Conservation (phyloP, 2,113 vertebrate species). For the Micronycteris hirsuta region DNA sequence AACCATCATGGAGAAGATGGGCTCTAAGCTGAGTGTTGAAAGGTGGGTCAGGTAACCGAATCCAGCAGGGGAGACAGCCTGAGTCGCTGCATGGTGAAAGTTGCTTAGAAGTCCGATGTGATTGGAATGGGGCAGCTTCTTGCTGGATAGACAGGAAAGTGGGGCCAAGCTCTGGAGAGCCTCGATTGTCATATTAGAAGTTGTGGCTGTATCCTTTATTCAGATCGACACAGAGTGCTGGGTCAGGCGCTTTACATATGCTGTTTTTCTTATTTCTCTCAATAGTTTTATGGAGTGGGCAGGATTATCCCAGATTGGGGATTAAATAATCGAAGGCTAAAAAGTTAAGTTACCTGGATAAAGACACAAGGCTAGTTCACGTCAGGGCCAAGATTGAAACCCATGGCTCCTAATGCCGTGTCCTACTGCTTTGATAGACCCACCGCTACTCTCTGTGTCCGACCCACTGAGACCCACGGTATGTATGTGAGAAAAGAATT, state of each 20-base stretch:
- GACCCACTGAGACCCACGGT: not conserved
- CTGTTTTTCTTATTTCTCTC: not conserved
- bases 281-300: not conserved
- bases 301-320: not conserved
- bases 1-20: not conserved
- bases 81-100: not conserved
- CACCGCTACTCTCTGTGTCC: not conserved
- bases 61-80: not conserved
- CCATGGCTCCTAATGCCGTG: not conserved
- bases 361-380: not conserved
- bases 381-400: not conserved
- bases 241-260: not conserved
- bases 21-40: not conserved
- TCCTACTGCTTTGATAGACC: not conserved
- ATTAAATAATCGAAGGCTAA: not conserved
- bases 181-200: not conserved
- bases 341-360: not conserved
- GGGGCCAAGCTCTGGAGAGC: not conserved
- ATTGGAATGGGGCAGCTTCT: not conserved
- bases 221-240: not conserved
- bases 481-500: not conserved
- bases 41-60: not conserved
- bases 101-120: not conserved
- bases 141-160: not conserved
- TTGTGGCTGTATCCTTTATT: not conserved